Evolutionary conservation across 2,113 vertebrate species (phyloP).

Genomic region (Morphnarchus princeps): DNA sequence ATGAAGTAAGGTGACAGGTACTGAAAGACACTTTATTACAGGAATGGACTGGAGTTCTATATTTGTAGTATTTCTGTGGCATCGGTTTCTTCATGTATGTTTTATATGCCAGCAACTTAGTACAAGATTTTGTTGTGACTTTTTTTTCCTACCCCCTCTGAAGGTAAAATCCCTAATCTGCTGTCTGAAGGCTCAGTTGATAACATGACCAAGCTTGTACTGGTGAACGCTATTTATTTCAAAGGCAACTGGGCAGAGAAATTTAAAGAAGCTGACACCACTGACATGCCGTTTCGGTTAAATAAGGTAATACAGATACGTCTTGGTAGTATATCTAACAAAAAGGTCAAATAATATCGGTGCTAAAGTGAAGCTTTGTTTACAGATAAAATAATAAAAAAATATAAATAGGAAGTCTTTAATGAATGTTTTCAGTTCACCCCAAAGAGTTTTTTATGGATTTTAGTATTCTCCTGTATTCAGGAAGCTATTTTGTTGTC

Average conservation of each 20-base stretch:
- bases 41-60: neutral
- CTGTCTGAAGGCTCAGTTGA: constrained; percentile 75
- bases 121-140: neutral
- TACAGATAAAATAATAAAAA: neutral
- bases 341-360: neutral
- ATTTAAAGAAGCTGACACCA: constrained; percentile 75
- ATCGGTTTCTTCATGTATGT: neutral
- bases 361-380: neutral
- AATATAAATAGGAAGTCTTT: fast-evolving
- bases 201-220: constrained; percentile 74
- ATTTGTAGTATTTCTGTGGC: neutral
- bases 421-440: neutral
- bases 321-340: neutral
- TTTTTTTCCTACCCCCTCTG: neutral
- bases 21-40: neutral
- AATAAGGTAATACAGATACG: constrained; percentile 68
- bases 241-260: constrained; percentile 85
- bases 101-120: neutral
- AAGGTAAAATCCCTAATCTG: constrained; percentile 89
- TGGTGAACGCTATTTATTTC: constrained; percentile 95
- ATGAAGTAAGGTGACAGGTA: neutral
- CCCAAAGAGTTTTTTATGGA: neutral
- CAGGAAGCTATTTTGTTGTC: neutral
- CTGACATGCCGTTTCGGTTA: constrained; percentile 77
- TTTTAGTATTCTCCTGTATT: neutral